phyloP scores from a whole-genome alignment of 2,797 vertebrate species.

The Enteromius paludinosus region DNA sequence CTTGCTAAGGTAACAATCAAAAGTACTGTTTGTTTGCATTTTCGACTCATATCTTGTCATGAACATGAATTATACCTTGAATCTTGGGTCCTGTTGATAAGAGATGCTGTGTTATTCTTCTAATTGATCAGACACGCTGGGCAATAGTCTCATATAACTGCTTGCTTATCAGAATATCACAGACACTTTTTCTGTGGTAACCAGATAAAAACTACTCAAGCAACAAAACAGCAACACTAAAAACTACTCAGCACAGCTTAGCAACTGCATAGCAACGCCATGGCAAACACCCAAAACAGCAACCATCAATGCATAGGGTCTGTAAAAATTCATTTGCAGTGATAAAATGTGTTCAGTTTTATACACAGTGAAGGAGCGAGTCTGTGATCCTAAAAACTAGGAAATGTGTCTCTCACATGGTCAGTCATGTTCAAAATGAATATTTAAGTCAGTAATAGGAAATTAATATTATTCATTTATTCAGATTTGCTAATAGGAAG shows the following conservation, averaged over 20 bases:
- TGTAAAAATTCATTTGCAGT: not conserved
- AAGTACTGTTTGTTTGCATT: not conserved
- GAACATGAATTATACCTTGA: not conserved
- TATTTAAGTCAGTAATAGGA: not conserved
- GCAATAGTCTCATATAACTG: not conserved
- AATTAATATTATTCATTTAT: not conserved
- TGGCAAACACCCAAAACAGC: constrained; percentile 19
- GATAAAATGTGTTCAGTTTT: not conserved
- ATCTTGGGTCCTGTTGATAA: not conserved
- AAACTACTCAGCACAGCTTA: not conserved
- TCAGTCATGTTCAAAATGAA: not conserved
- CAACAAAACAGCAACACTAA: not conserved
- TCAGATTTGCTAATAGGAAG: not conserved
- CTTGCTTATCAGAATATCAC: not conserved
- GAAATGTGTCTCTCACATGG: not conserved
- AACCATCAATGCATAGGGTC: not conserved
- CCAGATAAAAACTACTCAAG: not conserved
- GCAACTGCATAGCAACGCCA: not conserved
- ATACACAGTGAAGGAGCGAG: not conserved
- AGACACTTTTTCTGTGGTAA: not conserved
- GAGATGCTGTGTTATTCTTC: not conserved
- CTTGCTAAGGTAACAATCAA: not conserved
- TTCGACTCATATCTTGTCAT: not conserved
- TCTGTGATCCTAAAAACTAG: not conserved
- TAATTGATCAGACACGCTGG: not conserved